Evolutionary conservation across 2,113 vertebrate species (phyloP), one percentile per base, ranked within the genome.

Genomic region (Bos indicus): DNA sequence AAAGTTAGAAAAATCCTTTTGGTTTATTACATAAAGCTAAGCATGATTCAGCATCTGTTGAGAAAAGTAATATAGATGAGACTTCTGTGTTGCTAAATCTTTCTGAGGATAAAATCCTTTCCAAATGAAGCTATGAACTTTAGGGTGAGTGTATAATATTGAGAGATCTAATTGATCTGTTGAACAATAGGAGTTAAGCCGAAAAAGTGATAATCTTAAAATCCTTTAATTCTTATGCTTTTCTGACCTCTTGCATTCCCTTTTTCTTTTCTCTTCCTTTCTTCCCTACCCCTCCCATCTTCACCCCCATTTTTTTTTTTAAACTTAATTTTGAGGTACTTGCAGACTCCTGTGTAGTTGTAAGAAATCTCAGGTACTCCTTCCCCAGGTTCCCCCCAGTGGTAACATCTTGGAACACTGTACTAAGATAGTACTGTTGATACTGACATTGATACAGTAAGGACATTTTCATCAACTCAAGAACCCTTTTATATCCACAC

Each of bases 81-180:
- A 81, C 23, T 84, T 64, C 84, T 67, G 12, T 36, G 13, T 80
- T 95, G 46, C 17, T 81, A 19, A 90, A 56, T 94, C 78, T 28
- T 80, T 91, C 13, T 57, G 26, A 92, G 80, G 17, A 92, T 62
- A 81, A 87, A 82, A 89, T 90, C 57, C 15, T 83, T 96, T 36
- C 25, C 51, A 90, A 36, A 67, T 94, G 60, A 95, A 77, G 19
- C 26, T 97, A 93, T 94, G 40, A 94, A 88, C 84, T 71, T 77
- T 88, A 77, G 43, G 36, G 57, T 80, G 59, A 84, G 28, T 92
- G 3, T 84, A 4, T 93, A 77, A 40, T 84, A 80, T 30, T 71
- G 26, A 71, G 51, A 74, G 6, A n/a, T 33, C 12, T 33, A 48
- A 90, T 77, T 43, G 26, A 80, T 17, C n/a, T 26, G n/a, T 4